Evolutionary conservation across 2,797 vertebrate genomes (phyloP).

Genomic region (Dallia pectoralis): DNA sequence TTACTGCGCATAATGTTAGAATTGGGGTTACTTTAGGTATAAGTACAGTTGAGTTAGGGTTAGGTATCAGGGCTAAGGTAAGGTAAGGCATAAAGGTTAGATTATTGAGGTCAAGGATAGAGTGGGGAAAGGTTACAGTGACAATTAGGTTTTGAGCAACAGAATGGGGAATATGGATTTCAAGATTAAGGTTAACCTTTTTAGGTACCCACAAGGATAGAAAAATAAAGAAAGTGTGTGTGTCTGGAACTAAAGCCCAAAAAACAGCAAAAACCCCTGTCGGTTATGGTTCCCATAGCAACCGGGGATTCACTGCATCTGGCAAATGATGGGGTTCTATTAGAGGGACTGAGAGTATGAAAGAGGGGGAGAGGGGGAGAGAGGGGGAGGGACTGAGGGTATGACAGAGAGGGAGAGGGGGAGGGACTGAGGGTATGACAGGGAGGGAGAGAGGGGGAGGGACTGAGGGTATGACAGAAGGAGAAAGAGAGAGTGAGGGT

Average conservation of each 20-base stretch:
- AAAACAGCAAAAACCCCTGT: slow-evolving; percentile 53
- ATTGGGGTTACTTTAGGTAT: too few species aligned
- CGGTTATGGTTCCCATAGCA: slow-evolving; percentile 70
- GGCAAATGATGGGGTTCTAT: slow-evolving; percentile 74
- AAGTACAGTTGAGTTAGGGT: too few species aligned
- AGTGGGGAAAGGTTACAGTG: too few species aligned
- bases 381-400: neutral
- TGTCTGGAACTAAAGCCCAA: slow-evolving; percentile 53
- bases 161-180: too few species aligned
- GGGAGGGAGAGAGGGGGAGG: neutral
- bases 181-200: too few species aligned
- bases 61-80: too few species aligned
- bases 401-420: neutral
- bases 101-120: too few species aligned
- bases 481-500: slow-evolving; percentile 2
- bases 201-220: too few species aligned
- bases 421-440: neutral
- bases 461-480: neutral
- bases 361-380: neutral
- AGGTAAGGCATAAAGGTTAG: too few species aligned
- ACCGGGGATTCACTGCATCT: slow-evolving; percentile 70
- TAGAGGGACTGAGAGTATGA: slow-evolving; percentile 40
- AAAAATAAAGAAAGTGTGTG: neutral
- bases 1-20: too few species aligned
- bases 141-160: too few species aligned